phyloP scores from a whole-genome alignment of 2,797 vertebrate species.

The Bovichtus variegatus region DNA sequence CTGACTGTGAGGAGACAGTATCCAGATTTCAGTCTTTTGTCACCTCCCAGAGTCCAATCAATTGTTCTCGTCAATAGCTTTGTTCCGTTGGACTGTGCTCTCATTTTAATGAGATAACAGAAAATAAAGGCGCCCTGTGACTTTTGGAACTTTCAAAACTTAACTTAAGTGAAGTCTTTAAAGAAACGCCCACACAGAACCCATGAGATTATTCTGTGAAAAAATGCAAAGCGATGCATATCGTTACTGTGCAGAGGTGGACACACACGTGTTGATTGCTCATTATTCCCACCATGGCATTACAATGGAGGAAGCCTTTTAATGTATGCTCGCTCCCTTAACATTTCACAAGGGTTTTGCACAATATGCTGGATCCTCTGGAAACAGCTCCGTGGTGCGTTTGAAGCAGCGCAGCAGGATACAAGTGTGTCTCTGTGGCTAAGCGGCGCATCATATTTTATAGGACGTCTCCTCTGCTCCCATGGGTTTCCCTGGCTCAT shows the following conservation, averaged over 20 bases:
- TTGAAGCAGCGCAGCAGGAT: slow-evolving; percentile 45
- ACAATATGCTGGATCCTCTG: slow-evolving; percentile 16
- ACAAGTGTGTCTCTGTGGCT: slow-evolving; percentile 31
- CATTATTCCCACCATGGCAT: slow-evolving; percentile 32
- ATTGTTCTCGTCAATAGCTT: slow-evolving; percentile 67
- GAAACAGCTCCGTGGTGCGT: slow-evolving; percentile 34
- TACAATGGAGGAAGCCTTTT: slow-evolving; percentile 9
- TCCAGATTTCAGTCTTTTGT: slow-evolving; percentile 50
- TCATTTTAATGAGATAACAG: slow-evolving; percentile 60
- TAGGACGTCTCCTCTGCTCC: slow-evolving; percentile 54
- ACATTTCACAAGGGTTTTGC: slow-evolving; percentile 9
- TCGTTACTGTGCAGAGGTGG: slow-evolving; percentile 13
- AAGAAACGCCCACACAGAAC: slow-evolving; percentile 20
- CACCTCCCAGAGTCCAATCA: slow-evolving; percentile 53
- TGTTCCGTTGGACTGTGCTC: slow-evolving; percentile 42
- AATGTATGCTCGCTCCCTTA: slow-evolving; percentile 30
- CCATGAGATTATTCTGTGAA: slow-evolving; percentile 34
- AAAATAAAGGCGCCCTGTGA: slow-evolving; percentile 45
- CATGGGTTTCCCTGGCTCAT: slow-evolving; percentile 49
- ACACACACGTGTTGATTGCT: slow-evolving; percentile 32
- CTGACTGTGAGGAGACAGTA: slow-evolving; percentile 26
- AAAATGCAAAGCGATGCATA: slow-evolving; percentile 32
- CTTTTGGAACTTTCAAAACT: slow-evolving; percentile 48
- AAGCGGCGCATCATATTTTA: slow-evolving; percentile 59
- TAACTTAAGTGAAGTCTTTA: slow-evolving; percentile 15